A percentile compares a stretch with the other conserved stretches of the same genome.
These are phyloP conservation scores for Falcaria lacertinaria DNA, from an alignment of 2,888 invertebrate genomes.

Conservation along the genomic window DNA sequence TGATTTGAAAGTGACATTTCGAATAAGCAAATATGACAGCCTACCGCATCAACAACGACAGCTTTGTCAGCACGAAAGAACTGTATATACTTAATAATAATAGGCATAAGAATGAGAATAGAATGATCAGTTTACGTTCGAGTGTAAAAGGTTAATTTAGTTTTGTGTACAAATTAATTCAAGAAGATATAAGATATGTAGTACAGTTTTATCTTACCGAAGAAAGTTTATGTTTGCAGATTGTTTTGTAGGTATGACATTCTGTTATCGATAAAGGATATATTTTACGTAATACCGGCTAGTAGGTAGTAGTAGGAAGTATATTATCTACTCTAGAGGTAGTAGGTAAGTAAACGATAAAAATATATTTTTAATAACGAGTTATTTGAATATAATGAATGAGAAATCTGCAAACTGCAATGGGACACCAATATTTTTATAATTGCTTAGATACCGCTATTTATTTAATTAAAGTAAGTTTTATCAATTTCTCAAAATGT, in stretches of 20 bases:
- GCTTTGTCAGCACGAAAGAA: constrained; percentile 6
- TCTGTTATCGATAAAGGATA: constrained; percentile 18
- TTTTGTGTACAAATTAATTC: constrained; percentile 25
- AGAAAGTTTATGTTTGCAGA: constrained; percentile 10
- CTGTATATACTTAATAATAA: constrained; percentile 8
- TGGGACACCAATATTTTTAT: no score
- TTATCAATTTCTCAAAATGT: no score
- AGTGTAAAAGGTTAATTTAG: constrained; percentile 10
- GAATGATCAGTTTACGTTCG: neutral
- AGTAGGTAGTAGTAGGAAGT: no score
- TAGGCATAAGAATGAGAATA: constrained; percentile 10
- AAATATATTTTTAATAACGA: no score
- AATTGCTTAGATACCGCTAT: no score
- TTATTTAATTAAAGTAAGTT: no score
- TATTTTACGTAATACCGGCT: constrained; percentile 10
- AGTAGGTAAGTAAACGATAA: no score
- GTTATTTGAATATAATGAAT: no score
- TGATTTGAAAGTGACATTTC: constrained; percentile 41
- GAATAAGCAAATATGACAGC: constrained; percentile 29
- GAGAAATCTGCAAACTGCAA: no score
- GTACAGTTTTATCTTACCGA: constrained; percentile 20
- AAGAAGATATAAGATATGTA: constrained; percentile 34
- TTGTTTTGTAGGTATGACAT: constrained; percentile 10
- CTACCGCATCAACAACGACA: constrained; percentile 10
- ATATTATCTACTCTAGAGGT: no score